Percentiles rank a stretch among this genome's conserved stretches.
Evolutionary conservation across 2,797 vertebrate species (phyloP).

Genomic region (Paguma larvata): DNA sequence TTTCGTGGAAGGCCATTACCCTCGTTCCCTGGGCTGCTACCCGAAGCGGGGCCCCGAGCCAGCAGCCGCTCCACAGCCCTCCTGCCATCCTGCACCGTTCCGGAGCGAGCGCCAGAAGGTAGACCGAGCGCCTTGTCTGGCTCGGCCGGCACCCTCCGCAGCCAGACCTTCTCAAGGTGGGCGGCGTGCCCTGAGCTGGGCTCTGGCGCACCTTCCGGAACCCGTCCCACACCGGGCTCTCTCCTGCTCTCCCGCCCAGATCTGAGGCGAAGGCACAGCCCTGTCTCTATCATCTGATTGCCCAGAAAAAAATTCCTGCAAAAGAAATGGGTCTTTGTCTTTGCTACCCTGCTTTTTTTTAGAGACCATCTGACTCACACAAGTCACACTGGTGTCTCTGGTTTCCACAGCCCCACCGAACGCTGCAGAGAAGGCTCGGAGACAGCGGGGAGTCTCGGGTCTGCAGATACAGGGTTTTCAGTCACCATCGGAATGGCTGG

Average conservation of each 20-base stretch:
- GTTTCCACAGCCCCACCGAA: neutral
- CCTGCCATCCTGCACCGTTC: fast-evolving
- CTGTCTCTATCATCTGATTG: fast-evolving
- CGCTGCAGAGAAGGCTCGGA: fast-evolving
- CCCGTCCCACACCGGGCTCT: neutral
- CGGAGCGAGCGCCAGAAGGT: neutral
- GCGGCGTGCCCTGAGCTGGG: fast-evolving
- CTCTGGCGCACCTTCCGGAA: fast-evolving
- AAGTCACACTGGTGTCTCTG: fast-evolving
- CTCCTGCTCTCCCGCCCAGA: neutral
- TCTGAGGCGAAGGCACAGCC: fast-evolving
- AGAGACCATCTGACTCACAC: neutral
- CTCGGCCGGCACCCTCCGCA: neutral
- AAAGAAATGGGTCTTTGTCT: fast-evolving
- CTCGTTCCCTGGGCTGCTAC: neutral
- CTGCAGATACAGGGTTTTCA: neutral
- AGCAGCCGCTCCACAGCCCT: fast-evolving
- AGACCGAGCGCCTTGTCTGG: fast-evolving
- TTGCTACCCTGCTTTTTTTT: fast-evolving
- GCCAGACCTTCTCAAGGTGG: fast-evolving
- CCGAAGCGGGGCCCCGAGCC: neutral
- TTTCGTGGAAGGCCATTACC: fast-evolving
- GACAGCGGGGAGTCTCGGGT: fast-evolving
- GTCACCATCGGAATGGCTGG: neutral
- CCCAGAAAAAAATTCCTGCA: neutral